Percentiles rank a stretch among this genome's conserved stretches.
Evolutionary conservation across 2,113 vertebrate species (phyloP).

Genomic region (Gracilinanus agilis): DNA sequence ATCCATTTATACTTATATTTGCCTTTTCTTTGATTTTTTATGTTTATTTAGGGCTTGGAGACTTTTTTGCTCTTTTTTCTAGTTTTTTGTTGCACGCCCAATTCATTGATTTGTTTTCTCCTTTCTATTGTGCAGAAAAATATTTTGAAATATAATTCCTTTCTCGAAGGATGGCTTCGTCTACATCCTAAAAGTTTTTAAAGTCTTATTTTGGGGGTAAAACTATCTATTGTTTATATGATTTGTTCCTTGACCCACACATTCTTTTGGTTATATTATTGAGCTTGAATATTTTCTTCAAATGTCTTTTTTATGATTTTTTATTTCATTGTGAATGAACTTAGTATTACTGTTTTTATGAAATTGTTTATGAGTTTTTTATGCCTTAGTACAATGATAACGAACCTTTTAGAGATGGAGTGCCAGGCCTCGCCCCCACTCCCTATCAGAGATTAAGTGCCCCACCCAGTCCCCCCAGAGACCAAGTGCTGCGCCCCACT

Average conservation of each 20-base stretch:
- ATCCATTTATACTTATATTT: not conserved
- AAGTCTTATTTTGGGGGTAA: not conserved
- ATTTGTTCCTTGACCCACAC: not conserved
- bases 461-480: no score
- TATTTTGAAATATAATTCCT: not conserved
- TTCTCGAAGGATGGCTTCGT: not conserved
- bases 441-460: no score
- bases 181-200: not conserved
- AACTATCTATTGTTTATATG: not conserved
- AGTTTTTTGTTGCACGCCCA: not conserved
- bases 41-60: not conserved
- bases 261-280: not conserved
- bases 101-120: no score
- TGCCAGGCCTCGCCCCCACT: no score
- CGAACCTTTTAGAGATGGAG: no score
- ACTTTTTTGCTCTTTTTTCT: not conserved
- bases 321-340: not conserved
- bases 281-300: not conserved
- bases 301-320: not conserved
- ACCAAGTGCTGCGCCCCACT: no score
- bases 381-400: not conserved
- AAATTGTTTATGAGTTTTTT: not conserved
- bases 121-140: not conserved
- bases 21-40: not conserved
- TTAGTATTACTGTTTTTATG: not conserved